Evolutionary conservation across 1,140 invertebrate species (phyloP).

Genomic region (Nymphalis io): DNA sequence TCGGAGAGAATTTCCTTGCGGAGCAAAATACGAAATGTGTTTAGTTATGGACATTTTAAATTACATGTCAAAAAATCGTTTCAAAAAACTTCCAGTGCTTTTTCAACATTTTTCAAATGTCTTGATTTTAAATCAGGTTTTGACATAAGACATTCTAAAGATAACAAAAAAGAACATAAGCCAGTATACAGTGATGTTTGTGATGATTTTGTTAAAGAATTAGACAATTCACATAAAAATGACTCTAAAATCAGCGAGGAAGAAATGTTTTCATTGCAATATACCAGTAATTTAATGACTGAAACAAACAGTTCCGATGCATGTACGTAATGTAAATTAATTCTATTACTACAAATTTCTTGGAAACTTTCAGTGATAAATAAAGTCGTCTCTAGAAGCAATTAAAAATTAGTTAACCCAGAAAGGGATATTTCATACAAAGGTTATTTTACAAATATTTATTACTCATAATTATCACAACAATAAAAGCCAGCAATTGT

Average conservation of each 20-base stretch:
- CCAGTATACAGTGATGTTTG: not conserved
- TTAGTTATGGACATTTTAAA: not conserved
- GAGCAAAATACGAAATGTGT: not conserved
- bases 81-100: constrained; percentile 1
- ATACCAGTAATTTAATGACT: not conserved
- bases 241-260: constrained; percentile 1
- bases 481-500: too few relatives aligned
- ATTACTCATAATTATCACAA: too few relatives aligned
- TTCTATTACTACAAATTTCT: not conserved
- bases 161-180: not conserved
- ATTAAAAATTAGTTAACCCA: too few relatives aligned
- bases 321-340: not conserved
- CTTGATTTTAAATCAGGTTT: not conserved
- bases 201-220: not conserved
- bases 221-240: not conserved
- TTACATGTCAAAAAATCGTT: constrained; percentile 11
- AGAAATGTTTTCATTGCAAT: constrained; percentile 8
- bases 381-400: not conserved
- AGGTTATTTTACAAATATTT: too few relatives aligned
- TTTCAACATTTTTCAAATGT: constrained; percentile 2
- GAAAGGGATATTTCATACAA: too few relatives aligned
- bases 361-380: not conserved
- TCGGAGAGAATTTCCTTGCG: not conserved
- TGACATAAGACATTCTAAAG: not conserved
- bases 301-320: not conserved